Evolutionary conservation across 1,140 invertebrate species (phyloP).

Genomic region (Zaprionus ghesquierei): DNA sequence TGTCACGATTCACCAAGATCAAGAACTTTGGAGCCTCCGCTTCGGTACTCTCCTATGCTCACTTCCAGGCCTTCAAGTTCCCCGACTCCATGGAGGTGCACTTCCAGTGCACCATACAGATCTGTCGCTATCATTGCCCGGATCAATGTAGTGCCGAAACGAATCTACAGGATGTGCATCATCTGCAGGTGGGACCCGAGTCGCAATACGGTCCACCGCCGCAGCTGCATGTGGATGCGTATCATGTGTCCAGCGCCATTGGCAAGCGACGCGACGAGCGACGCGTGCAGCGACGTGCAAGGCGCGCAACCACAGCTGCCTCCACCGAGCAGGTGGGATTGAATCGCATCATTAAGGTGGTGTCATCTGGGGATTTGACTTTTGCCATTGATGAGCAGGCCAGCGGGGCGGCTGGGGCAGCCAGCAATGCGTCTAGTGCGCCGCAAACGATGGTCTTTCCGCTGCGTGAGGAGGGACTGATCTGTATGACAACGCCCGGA

Average conservation of each 20-base stretch:
- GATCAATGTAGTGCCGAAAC: slow-evolving; percentile 90
- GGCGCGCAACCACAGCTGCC: slow-evolving; percentile 83
- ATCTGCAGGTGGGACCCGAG: slow-evolving; percentile 84
- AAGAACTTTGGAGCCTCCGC: slow-evolving; percentile 97
- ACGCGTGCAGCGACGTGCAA: slow-evolving; percentile 86
- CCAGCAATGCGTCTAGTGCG: slow-evolving; percentile 75
- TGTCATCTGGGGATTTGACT: slow-evolving; percentile 92
- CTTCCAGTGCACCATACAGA: slow-evolving; percentile 97
- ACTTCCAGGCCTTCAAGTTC: slow-evolving; percentile 98
- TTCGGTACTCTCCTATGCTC: slow-evolving; percentile 94
- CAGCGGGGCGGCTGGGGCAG: slow-evolving; percentile 20
- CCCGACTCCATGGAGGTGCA: slow-evolving; percentile 98
- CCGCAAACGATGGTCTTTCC: slow-evolving; percentile 89
- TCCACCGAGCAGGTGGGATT: slow-evolving; percentile 90
- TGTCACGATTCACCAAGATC: slow-evolving; percentile 97
- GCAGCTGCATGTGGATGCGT: slow-evolving; percentile 84
- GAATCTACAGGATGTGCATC: slow-evolving; percentile 83
- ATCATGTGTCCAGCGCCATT: slow-evolving; percentile 83
- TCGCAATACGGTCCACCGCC: slow-evolving; percentile 88
- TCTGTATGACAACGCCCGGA: slow-evolving; percentile 96
- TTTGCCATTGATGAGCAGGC: slow-evolving; percentile 88
- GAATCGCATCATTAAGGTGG: slow-evolving; percentile 91
- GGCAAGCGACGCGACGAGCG: slow-evolving; percentile 90
- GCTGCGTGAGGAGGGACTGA: slow-evolving; percentile 86
- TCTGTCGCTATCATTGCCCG: slow-evolving; percentile 95